These are phyloP conservation scores for Drosophila rhopaloa DNA, from an alignment of 1,140 invertebrate species.

Conservation along the genomic window DNA sequence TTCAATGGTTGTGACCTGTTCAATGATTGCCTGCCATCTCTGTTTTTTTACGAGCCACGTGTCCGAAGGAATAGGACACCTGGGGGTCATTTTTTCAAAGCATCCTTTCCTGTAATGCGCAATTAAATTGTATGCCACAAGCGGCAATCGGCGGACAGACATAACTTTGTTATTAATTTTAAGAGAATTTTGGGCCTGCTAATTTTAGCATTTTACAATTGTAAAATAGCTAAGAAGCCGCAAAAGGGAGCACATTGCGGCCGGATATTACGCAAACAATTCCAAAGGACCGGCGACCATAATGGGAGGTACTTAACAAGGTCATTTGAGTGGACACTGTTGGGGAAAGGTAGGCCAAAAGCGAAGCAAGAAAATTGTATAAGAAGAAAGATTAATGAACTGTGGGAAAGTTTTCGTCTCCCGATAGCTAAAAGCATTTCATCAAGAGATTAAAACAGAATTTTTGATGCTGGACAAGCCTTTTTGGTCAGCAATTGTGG, in stretches of 20 bases:
- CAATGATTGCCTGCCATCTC: conserved; percentile 11
- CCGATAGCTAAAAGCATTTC: background rate
- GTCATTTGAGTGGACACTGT: conserved; percentile 17
- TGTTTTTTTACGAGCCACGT: conserved; percentile 19
- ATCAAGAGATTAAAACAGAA: background rate
- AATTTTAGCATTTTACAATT: conserved; percentile 16
- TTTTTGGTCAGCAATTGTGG: conserved; percentile 12
- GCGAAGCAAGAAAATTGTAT: background rate
- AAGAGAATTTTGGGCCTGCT: conserved; percentile 9
- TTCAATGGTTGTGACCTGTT: conserved; percentile 10
- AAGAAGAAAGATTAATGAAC: background rate
- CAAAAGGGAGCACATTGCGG: conserved; percentile 15
- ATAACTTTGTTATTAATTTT: conserved; percentile 34
- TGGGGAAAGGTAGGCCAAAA: background rate
- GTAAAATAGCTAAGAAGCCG: background rate
- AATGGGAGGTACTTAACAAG: conserved; percentile 20
- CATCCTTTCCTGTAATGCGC: conserved; percentile 1
- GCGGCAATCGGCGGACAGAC: background rate
- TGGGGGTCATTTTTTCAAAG: background rate
- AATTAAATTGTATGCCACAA: conserved; percentile 4
- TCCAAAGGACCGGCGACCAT: conserved; percentile 24
- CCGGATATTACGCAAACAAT: conserved; percentile 27
- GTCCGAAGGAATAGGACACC: background rate
- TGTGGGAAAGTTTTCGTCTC: background rate
- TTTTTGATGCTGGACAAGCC: conserved; percentile 1